Conservation (phyloP, 2,888 invertebrate species). For the Eudemis profundana region DNA sequence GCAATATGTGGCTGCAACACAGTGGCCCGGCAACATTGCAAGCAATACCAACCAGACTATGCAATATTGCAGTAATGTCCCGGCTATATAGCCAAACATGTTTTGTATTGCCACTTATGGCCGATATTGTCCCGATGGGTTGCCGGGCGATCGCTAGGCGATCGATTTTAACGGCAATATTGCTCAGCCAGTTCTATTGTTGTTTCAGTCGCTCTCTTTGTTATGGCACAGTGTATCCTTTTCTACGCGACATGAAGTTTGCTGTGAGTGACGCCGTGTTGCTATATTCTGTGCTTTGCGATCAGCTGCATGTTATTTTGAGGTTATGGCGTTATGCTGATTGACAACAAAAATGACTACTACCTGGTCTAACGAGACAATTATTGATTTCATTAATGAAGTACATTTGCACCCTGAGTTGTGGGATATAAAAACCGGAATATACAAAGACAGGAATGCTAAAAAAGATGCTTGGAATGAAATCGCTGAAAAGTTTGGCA, state of each 20-base stretch:
- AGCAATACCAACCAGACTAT: no score
- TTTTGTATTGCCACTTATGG: conserved; percentile 31
- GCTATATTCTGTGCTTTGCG: no score
- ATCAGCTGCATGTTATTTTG: no score
- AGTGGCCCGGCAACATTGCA: no score
- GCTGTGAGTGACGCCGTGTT: conserved; percentile 40
- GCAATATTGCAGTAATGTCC: no score
- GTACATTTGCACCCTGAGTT: conserved; percentile 40
- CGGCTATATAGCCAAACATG: conserved; percentile 37
- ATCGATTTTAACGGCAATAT: conserved; percentile 16
- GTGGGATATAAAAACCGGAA: conserved; percentile 42
- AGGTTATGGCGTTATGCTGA: no score
- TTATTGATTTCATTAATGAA: conserved; percentile 38
- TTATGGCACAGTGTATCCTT: conserved; percentile 30
- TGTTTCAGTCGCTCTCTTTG: conserved; percentile 35
- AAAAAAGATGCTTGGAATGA: conserved; percentile 46
- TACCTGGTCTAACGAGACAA: no score
- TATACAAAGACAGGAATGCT: conserved; percentile 44
- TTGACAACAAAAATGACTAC: no score
- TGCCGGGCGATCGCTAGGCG: conserved; percentile 33
- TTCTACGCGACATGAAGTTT: conserved; percentile 38
- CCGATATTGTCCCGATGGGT: conserved; percentile 30
- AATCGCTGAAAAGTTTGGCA: not conserved
- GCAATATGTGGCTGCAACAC: no score
- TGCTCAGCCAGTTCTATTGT: conserved; percentile 34